phyloP scores from a whole-genome alignment of 2,797 vertebrate genomes.

The Sebastes iracundus region DNA sequence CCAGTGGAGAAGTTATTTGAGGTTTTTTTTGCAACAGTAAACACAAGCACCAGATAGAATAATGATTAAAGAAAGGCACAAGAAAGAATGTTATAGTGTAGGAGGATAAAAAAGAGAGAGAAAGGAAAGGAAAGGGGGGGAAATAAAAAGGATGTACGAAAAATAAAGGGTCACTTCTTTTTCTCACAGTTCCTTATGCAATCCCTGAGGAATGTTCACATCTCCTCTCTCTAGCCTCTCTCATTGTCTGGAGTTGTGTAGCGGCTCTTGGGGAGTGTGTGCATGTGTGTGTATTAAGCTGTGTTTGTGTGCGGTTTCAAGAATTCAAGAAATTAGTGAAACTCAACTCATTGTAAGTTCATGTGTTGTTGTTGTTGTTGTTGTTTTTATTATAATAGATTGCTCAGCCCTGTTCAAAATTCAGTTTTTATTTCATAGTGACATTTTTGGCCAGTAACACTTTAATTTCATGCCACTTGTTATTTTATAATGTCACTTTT shows the following conservation, averaged over 20 bases:
- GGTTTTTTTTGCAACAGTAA: conserved; percentile 23
- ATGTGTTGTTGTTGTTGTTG: no score
- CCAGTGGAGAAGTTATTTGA: conserved; percentile 15
- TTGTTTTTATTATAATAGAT: not conserved
- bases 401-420: not conserved
- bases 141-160: conserved; percentile 30
- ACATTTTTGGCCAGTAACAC: not conserved
- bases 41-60: not conserved
- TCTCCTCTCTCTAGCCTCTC: conserved; percentile 57
- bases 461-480: not conserved
- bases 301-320: not conserved
- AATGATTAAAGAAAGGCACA: not conserved
- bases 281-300: conserved; percentile 8
- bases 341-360: not conserved
- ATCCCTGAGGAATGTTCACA: conserved; percentile 80
- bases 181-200: conserved; percentile 69
- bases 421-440: not conserved
- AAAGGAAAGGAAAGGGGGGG: not conserved
- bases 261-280: conserved; percentile 43
- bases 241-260: conserved; percentile 64
- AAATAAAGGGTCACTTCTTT: conserved; percentile 65
- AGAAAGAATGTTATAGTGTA: not conserved
- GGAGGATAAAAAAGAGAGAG: not conserved
- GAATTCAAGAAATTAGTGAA: not conserved
- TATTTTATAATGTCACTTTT: not conserved